Conservation (phyloP, 2,888 invertebrate species). For the Epinotia ramella region DNA sequence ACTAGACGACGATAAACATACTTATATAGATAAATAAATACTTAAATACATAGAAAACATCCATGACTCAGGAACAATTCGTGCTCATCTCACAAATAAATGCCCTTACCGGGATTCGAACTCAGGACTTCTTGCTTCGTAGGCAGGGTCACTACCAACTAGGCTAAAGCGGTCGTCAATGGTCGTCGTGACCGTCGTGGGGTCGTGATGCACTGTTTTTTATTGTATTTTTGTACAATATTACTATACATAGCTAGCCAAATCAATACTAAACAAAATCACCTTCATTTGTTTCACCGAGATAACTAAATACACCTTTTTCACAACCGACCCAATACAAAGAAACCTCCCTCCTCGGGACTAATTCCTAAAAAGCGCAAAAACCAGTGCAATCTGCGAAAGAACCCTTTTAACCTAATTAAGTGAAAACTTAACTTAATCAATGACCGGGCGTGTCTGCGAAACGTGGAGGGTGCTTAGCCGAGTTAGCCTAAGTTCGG, state of each 20-base stretch:
- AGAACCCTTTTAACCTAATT: constrained; percentile 54
- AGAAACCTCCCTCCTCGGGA: constrained; percentile 18
- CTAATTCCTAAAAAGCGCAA: constrained; percentile 41
- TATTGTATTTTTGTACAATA: not conserved
- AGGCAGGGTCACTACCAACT: no score
- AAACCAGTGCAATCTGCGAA: constrained; percentile 49
- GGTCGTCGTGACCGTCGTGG: no score
- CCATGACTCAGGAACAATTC: no score
- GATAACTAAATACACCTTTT: not conserved
- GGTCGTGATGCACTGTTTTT: no score
- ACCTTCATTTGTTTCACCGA: not conserved
- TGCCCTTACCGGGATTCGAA: no score
- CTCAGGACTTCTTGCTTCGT: no score
- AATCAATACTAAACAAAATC: not conserved
- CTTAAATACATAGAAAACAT: no score
- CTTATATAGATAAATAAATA: no score
- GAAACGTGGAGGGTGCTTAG: constrained; percentile 16
- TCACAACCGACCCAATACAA: not conserved
- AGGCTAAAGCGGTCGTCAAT: no score
- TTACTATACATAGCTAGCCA: not conserved
- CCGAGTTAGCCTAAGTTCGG: constrained; percentile 22
- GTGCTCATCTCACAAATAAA: no score
- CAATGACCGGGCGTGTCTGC: constrained; percentile 21
- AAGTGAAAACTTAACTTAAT: constrained; percentile 44
- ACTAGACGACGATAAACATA: no score